Base-by-base conservation (phyloP, 2,113 vertebrate species). In the Delphinus delphis region DNA sequence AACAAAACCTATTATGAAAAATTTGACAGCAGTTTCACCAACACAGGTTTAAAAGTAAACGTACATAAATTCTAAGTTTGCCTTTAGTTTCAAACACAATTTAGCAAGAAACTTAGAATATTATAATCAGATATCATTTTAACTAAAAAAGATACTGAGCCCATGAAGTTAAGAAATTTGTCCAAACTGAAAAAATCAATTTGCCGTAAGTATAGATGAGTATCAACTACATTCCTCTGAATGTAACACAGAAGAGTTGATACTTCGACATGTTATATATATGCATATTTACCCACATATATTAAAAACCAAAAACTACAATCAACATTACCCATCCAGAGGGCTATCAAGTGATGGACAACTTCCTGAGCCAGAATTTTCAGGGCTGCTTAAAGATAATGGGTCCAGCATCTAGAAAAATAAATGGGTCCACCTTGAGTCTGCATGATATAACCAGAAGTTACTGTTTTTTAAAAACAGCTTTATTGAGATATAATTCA, bases 281-380 rank as follows among this genome's bases (percentile, higher is more conserved):
- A 65, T 47, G 47, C 13, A 77, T 38, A 76, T 88, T 70, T 92
- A 94, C 8, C 15, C 36, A 55, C 11, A 65, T 84, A 60, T 58
- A 79, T 60, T 92, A 84, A 96, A 85, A 95, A 71, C 63, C 6
- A 71, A 96, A 92, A 97, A 83, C 20, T 62, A 95, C 8, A 77
- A 85, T 93, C 55, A 70, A 70, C 63, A 98, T 99, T 99, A 99
- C 99, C 99, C 99, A 98, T 99, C 99, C 97, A 99, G 99, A 1
- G 99, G 99, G 94, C 99, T 99, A 98, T 99, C 99, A 89, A 99
- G 99, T n/a, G 99, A 99, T 5, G 99, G 99, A 97, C 99, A 99
- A 96, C 99, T 99, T 97, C 99, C 99, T 1, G 99, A 99, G 13
- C 99, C 99, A n/a, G 99, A 99, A 98, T 99, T 99, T 98, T 99